Base-by-base conservation (phyloP, 1,140 invertebrate genomes). In the Cepaea nemoralis region DNA sequence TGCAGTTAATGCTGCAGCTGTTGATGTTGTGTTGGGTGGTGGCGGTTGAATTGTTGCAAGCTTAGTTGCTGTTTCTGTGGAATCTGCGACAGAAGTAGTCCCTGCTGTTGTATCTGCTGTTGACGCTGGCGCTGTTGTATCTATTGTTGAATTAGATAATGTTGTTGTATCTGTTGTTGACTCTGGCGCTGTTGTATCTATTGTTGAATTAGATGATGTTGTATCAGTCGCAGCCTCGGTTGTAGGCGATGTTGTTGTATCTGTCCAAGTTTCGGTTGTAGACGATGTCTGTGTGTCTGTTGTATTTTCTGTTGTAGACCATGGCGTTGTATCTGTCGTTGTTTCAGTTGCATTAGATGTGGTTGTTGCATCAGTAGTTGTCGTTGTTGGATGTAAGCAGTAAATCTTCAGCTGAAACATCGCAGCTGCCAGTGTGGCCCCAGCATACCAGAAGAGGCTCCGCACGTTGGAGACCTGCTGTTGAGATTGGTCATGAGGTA, bases 321-420 rank as follows among this genome's bases (percentile, higher is more conserved):
- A 70, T 31, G 74, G 19, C 1, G 40, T 70, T 0, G 42, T 27
- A 69, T 27, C 48, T 24, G 66, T 69, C 8, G 81, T 24, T 1
- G 48, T 66, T 1, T 42, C n/a, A 0, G 75, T 82, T 0, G 75
- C 73, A 2, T 48, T 27, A 6, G 69, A 42, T 33, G 69, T 70
- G 0, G 67, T 82, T 27, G 76, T 78, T 22, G 81, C 71, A 0
- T 45, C 76, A 0, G 77, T 83, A 1, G 82, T 83, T 19, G 55
- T 76, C 12, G 82, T 80, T 10, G 82, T 83, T 8, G 82, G 73
- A 10, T 70, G 67, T 45, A 39, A 70, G 69, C 82, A 83, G 24
- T 76, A 50, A 33, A 37, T 42, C 39, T 80, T 77, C 77, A 83
- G 19, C 31, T 81, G 76, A 19, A 50, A 74, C 67, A 77, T 24